These are phyloP conservation scores for Cyanocitta stelleri DNA, from an alignment of 2,113 vertebrate species.

Conservation along the genomic window DNA sequence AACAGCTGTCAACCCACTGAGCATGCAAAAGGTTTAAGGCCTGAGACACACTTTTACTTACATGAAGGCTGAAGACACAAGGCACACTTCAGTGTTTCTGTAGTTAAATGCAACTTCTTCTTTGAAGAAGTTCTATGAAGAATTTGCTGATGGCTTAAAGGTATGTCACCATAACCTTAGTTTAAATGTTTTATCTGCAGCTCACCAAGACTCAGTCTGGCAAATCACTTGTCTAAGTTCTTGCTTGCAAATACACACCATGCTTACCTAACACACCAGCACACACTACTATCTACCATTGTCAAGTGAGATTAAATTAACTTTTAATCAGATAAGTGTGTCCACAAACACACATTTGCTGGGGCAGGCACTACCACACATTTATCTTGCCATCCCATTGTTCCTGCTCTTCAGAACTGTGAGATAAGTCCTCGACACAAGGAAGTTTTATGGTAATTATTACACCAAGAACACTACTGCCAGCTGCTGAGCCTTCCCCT, in stretches of 20 bases:
- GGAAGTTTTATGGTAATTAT: neutral
- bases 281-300: neutral
- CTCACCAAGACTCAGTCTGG: neutral
- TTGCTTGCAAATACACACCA: neutral
- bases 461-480: neutral
- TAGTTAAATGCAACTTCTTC: neutral
- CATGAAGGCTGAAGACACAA: neutral
- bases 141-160: neutral
- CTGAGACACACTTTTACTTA: neutral
- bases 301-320: slow-evolving; percentile 48
- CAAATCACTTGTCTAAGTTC: neutral
- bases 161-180: neutral
- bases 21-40: neutral
- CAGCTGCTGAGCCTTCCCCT: neutral
- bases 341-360: slow-evolving; percentile 5
- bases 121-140: neutral
- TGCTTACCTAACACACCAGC: neutral
- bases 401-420: neutral
- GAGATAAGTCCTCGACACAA: neutral
- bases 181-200: neutral
- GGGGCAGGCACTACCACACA: neutral
- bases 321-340: slow-evolving; percentile 14
- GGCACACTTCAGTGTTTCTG: neutral
- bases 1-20: neutral
- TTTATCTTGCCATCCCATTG: slow-evolving; percentile 38